Evolutionary conservation across 2,888 invertebrate genomes (phyloP).

Genomic region (Clostera curtula): DNA sequence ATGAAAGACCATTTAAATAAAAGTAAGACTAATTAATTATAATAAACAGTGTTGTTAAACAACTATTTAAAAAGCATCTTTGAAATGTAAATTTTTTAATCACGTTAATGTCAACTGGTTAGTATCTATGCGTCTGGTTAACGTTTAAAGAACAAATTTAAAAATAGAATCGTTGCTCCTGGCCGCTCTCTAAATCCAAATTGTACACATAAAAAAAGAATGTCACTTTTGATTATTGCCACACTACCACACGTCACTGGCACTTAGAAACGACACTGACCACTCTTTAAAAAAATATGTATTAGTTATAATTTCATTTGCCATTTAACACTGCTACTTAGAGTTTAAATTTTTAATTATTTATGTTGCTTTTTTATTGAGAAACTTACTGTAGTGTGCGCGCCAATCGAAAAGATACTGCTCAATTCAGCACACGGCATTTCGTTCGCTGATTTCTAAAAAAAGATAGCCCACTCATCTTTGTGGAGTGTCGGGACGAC

Average conservation of each 20-base stretch:
- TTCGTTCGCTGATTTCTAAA: constrained; percentile 64
- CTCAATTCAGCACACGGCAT: constrained; percentile 38
- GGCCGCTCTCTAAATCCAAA: constrained; percentile 34
- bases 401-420: constrained; percentile 62
- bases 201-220: constrained; percentile 15
- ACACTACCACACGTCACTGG: constrained; percentile 23
- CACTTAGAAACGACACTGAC: constrained; percentile 15
- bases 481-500: constrained; percentile 39
- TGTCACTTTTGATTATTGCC: constrained; percentile 18
- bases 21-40: too few species aligned
- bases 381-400: constrained; percentile 65
- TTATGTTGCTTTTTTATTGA: constrained; percentile 24
- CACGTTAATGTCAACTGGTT: constrained; percentile 14
- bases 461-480: constrained; percentile 60
- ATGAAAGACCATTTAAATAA: too few species aligned
- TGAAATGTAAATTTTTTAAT: too few species aligned
- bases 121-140: constrained; percentile 19
- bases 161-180: constrained; percentile 29
- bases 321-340: too few species aligned
- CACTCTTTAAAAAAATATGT: constrained; percentile 2
- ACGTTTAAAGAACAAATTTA: constrained; percentile 24
- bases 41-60: too few species aligned
- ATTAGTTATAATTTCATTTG: too few species aligned
- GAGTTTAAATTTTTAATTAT: constrained; percentile 21
- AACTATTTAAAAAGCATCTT: too few species aligned